A percentile compares a stretch with the other conserved stretches of the same genome.
phyloP scores from a whole-genome alignment of 2,888 invertebrate genomes.

The Lasioglossum zephyrum region DNA sequence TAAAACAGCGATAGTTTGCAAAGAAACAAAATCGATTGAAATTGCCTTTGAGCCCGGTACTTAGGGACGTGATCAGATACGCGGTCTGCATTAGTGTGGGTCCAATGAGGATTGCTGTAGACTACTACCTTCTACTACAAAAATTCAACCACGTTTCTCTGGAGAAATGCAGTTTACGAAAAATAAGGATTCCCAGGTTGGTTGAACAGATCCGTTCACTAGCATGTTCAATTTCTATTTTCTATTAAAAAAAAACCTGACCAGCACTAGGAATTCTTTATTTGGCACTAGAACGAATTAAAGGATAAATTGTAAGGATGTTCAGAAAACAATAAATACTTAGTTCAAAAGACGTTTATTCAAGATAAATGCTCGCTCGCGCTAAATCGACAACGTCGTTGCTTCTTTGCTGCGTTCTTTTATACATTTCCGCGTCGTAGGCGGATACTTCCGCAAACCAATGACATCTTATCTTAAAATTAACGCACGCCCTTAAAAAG shows the following conservation, averaged over 20 bases:
- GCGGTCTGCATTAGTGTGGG: background rate
- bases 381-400: too few relatives aligned
- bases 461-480: too few relatives aligned
- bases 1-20: conserved; percentile 35
- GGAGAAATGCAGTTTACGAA: background rate
- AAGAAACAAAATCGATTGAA: conserved; percentile 26
- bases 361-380: too few relatives aligned
- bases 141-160: background rate
- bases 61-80: background rate
- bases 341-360: too few relatives aligned
- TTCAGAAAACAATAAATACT: too few relatives aligned
- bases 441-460: too few relatives aligned
- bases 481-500: too few relatives aligned
- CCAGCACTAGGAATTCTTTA: background rate
- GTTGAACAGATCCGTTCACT: background rate
- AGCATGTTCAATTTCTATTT: background rate
- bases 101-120: background rate
- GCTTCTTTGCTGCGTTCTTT: too few relatives aligned
- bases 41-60: conserved; percentile 3
- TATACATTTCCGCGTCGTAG: too few relatives aligned
- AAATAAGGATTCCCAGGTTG: background rate
- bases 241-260: background rate
- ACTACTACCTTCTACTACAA: background rate
- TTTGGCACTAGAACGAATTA: background rate
- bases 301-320: too few relatives aligned